Evolutionary conservation across 2,888 invertebrate species (phyloP), one percentile per base, ranked within the genome.

Genomic region (Apamea sordens): DNA sequence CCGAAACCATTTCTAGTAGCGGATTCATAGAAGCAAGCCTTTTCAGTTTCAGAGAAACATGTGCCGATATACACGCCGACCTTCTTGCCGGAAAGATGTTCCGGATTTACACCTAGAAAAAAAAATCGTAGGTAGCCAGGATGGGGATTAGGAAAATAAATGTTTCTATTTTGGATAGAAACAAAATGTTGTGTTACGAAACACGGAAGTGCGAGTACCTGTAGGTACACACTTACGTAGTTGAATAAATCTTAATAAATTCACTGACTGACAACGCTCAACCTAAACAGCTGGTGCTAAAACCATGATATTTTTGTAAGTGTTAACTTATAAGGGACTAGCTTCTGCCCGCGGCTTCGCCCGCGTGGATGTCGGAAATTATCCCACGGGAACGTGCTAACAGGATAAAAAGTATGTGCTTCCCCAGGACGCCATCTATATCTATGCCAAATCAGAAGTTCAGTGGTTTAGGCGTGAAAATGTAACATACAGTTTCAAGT

Each of bases 31-130:
- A 93, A 93, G 89, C 96, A 95, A 24, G 96, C 96, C 79, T 97
- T 97, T 88, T 97, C 97, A 11, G 97, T 96, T 91, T 98, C 98
- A 1, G 97, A 97, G 68, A 97, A 97, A 87, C 97, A 97, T 69
- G 97, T 83, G 5, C 94, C 95, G 2, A 94, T 87, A 79, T 92
- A 96, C 3, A 95, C 95, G 0, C 93, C 97, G 0, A 98, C 96
- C 86, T 97, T 97, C 67, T 96, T 97, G 15, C 98, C 98, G 59
- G 89, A 91, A 0, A 95, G 88, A 15, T 93, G 96, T 50, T 95
- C 94, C 1, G 98, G 98, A 92, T 98, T 97, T 11, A 95, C 93
- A 90, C 97, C 97, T 97, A 86, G 7, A 89, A 84, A 80, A 36
- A 78, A 47, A 59, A 53, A 24, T 24, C 0, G 10, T 28, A 2